These are phyloP conservation scores for Drosophila setifemur DNA, from an alignment of 1,140 invertebrate genomes.

Conservation along the genomic window DNA sequence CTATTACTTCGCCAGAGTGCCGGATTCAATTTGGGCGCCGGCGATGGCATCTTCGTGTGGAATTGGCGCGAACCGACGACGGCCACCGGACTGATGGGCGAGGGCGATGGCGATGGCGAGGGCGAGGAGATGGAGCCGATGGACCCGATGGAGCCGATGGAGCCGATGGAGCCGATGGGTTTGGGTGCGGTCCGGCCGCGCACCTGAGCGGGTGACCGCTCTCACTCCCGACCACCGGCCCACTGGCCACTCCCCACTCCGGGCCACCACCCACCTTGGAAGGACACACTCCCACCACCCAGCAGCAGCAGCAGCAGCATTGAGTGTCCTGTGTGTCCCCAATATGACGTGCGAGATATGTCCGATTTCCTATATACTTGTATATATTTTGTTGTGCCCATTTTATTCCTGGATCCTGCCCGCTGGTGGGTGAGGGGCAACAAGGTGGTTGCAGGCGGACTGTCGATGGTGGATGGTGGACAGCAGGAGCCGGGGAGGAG, in stretches of 20 bases:
- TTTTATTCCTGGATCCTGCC: slow-evolving; percentile 1
- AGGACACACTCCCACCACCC: too few species aligned
- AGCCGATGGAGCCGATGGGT: too few species aligned
- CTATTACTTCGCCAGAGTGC: slow-evolving; percentile 28
- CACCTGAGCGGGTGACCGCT: too few species aligned
- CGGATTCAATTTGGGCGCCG: slow-evolving; percentile 46
- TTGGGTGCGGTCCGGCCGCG: background rate
- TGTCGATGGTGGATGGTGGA: background rate
- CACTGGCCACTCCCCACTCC: background rate
- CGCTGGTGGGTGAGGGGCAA: too few species aligned
- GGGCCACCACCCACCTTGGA: too few species aligned
- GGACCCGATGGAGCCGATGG: background rate
- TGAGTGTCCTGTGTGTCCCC: slow-evolving; percentile 1
- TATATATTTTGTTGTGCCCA: slow-evolving; percentile 16
- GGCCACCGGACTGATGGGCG: slow-evolving; percentile 22
- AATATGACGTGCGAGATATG: too few species aligned
- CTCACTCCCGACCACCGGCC: too few species aligned
- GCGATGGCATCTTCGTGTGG: slow-evolving; percentile 47
- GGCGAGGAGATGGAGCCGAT: background rate
- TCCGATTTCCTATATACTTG: background rate
- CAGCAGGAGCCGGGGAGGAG: background rate
- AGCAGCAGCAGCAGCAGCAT: too few species aligned
- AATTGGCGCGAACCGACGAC: slow-evolving; percentile 12
- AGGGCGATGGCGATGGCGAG: slow-evolving; percentile 24
- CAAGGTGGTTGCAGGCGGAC: too few species aligned